Conservation (phyloP, 2,888 invertebrate genomes). For the Calameuta idolon region DNA sequence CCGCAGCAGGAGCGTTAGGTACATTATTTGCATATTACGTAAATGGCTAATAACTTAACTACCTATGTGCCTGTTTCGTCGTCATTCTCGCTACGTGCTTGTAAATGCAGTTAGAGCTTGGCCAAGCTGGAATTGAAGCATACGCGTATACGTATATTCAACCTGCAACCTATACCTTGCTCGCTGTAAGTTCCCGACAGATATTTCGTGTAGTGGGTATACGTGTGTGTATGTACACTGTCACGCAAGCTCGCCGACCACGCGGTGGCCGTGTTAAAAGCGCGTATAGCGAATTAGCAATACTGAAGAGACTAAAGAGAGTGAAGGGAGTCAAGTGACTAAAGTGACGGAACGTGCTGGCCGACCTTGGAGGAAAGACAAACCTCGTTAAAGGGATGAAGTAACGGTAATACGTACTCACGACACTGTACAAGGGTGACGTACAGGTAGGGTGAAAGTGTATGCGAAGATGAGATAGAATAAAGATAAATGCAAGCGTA, state of each 20-base stretch:
- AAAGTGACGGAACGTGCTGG: neutral
- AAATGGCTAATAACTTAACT: neutral
- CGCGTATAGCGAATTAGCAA: neutral
- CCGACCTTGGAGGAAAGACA: neutral
- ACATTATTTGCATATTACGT: constrained; percentile 18
- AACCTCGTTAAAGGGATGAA: neutral
- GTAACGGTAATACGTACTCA: no score
- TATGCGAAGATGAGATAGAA: neutral
- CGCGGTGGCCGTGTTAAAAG: no score
- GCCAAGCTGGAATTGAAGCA: neutral
- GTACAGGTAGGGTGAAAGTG: neutral
- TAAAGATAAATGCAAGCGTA: neutral
- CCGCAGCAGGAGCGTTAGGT: neutral
- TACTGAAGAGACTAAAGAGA: neutral
- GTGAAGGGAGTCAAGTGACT: neutral
- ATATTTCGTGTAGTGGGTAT: no score
- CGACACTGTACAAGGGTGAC: no score
- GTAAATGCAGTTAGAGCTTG: neutral
- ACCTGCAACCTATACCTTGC: neutral
- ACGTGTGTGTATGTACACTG: no score
- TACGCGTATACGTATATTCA: neutral
- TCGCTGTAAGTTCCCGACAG: no score
- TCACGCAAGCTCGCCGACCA: no score
- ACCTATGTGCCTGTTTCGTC: neutral
- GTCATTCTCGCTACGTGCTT: neutral